Conservation (phyloP, 2,113 vertebrate genomes). For the Boulengeromyrus knoepffleri region DNA sequence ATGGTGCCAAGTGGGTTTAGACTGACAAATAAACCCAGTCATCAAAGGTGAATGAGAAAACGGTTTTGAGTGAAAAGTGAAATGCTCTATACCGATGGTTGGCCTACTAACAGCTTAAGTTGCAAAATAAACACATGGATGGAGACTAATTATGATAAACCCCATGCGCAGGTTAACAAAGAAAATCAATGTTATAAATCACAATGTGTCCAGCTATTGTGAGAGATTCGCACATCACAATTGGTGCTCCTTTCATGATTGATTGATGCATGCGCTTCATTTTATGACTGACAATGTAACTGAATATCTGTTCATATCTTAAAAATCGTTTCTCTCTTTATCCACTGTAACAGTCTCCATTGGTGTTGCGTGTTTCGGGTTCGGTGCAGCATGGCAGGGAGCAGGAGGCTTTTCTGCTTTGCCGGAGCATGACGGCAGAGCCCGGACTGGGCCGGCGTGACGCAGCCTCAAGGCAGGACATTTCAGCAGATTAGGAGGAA, state of each 20-base stretch:
- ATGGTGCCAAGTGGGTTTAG: not conserved
- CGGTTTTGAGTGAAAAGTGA: not conserved
- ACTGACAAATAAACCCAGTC: not conserved
- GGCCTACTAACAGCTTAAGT: not conserved
- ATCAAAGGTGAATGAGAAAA: not conserved
- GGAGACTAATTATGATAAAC: not conserved
- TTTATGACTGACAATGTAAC: not conserved
- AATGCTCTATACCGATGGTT: not conserved
- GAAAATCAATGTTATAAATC: not conserved
- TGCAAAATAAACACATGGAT: not conserved
- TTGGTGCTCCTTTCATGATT: not conserved
- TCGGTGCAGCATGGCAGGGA: not conserved
- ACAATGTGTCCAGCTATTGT: not conserved
- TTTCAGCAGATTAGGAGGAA: not conserved
- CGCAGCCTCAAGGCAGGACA: not conserved
- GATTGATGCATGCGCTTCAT: not conserved
- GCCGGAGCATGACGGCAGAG: not conserved
- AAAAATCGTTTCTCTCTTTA: not conserved
- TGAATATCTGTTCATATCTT: not conserved
- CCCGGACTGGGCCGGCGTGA: not conserved
- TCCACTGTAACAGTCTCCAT: not conserved
- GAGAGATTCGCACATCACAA: not conserved
- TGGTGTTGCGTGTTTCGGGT: not conserved
- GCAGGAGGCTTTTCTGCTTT: not conserved
- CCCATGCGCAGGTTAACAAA: not conserved